Evolutionary conservation across 2,888 invertebrate species (phyloP).

Genomic region (Exephanes ischioxanthus): DNA sequence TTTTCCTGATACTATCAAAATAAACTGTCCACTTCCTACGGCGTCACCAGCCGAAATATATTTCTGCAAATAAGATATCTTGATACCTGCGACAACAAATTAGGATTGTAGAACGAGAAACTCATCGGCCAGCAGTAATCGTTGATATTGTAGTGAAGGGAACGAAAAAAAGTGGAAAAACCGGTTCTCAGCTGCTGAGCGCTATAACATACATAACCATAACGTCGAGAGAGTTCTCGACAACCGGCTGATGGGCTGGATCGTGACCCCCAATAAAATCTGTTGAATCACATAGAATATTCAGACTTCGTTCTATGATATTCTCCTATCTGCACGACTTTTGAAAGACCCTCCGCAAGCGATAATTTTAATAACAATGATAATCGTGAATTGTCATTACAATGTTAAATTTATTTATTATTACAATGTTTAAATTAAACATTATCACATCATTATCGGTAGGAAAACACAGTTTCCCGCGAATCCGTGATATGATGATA

Average conservation of each 20-base stretch:
- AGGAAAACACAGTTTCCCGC: too few relatives aligned
- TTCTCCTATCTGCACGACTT: background rate
- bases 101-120: background rate
- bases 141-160: conserved; percentile 2
- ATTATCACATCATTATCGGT: too few relatives aligned
- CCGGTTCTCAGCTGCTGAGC: conserved; percentile 21
- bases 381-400: background rate
- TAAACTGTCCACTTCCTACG: too few relatives aligned
- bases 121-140: conserved; percentile 9
- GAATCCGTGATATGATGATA: too few relatives aligned
- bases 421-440: too few relatives aligned
- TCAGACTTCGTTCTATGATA: background rate
- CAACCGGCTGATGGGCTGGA: conserved; percentile 26
- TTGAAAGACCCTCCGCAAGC: background rate
- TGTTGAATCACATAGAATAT: background rate
- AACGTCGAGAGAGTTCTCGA: conserved; percentile 13
- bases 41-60: too few relatives aligned
- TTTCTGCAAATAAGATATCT: background rate
- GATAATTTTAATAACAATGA: background rate
- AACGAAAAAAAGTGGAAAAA: conserved; percentile 25
- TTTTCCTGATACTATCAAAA: too few relatives aligned
- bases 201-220: background rate
- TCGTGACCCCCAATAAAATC: conserved; percentile 30
- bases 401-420: too few relatives aligned
- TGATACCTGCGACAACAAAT: background rate